Percentiles rank a stretch among this genome's conserved stretches.
Evolutionary conservation across 2,888 invertebrate species (phyloP).

Genomic region (Eupeodes luniger): DNA sequence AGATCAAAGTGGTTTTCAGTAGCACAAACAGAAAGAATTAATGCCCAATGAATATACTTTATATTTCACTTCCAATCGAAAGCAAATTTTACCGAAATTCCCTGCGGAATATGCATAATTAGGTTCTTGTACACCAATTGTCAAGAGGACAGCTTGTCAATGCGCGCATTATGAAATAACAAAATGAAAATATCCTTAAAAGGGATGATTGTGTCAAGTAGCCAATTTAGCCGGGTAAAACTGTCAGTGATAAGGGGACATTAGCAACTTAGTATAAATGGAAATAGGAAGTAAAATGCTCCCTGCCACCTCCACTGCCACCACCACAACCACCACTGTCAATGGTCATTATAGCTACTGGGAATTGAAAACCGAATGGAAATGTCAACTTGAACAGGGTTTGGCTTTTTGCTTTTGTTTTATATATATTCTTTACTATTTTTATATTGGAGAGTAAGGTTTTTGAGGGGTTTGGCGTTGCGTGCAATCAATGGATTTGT

Average conservation of each 20-base stretch:
- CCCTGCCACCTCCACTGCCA: not conserved
- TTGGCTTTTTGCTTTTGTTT: conserved; percentile 30
- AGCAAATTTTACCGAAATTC: conserved; percentile 48
- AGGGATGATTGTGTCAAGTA: conserved; percentile 71
- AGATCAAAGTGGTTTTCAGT: not conserved
- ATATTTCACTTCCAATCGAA: conserved; percentile 38
- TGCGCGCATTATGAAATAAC: conserved; percentile 55
- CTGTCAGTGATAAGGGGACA: conserved; percentile 71
- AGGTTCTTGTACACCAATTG: conserved; percentile 62
- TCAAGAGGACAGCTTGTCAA: conserved; percentile 65
- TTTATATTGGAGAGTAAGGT: not conserved
- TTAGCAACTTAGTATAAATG: conserved; percentile 46
- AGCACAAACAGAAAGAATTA: conserved; percentile 37
- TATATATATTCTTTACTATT: conserved; percentile 13
- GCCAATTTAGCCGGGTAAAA: conserved; percentile 69
- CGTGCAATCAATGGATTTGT: conserved; percentile 47
- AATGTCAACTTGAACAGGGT: conserved; percentile 53
- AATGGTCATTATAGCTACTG: conserved; percentile 44
- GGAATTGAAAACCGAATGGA: conserved; percentile 66
- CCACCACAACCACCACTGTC: conserved; percentile 5
- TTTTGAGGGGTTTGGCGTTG: conserved; percentile 20
- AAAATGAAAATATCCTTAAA: conserved; percentile 55
- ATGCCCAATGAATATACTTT: conserved; percentile 37
- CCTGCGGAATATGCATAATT: conserved; percentile 65
- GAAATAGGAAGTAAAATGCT: conserved; percentile 54